These are phyloP conservation scores for Scopus umbretta DNA, from an alignment of 2,113 vertebrate genomes.

Conservation along the genomic window DNA sequence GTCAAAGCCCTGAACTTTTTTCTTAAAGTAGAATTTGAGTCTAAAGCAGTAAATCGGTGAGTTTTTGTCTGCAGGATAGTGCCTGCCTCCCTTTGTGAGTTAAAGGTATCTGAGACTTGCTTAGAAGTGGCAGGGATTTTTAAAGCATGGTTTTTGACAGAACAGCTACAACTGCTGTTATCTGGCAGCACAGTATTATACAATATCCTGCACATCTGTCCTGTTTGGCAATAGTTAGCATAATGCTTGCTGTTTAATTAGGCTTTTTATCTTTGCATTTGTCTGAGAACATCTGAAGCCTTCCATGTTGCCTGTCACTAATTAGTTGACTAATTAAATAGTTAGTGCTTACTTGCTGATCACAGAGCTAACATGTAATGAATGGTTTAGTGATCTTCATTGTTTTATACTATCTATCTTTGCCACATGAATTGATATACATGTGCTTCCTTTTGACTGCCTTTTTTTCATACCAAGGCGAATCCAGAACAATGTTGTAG, in stretches of 20 bases:
- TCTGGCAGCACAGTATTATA: neutral
- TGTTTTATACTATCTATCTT: conserved; percentile 48
- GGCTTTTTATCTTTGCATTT: conserved; percentile 79
- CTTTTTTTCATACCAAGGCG: conserved; percentile 52
- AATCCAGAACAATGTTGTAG: conserved; percentile 59
- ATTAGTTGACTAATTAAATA: conserved; percentile 94
- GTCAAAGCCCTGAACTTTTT: neutral
- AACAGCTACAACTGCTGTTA: neutral
- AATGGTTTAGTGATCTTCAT: conserved; percentile 67
- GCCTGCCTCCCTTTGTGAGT: neutral
- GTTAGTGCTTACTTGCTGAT: conserved; percentile 86
- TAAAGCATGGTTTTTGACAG: neutral
- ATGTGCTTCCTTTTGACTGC: conserved; percentile 10
- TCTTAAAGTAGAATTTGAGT: neutral
- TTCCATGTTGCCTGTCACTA: conserved; percentile 85
- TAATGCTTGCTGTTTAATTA: conserved; percentile 82
- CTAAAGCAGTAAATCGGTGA: neutral
- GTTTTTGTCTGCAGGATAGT: neutral
- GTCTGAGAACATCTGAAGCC: conserved; percentile 80
- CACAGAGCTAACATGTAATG: conserved; percentile 68
- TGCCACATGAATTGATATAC: conserved; percentile 59
- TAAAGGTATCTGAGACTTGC: neutral
- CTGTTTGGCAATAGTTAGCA: conserved; percentile 72
- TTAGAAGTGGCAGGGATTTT: neutral
- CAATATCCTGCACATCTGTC: conserved; percentile 78